Percentiles rank a stretch among this genome's conserved stretches.
Evolutionary conservation across 2,888 invertebrate species (phyloP).

Genomic region (Pomacea canaliculata): DNA sequence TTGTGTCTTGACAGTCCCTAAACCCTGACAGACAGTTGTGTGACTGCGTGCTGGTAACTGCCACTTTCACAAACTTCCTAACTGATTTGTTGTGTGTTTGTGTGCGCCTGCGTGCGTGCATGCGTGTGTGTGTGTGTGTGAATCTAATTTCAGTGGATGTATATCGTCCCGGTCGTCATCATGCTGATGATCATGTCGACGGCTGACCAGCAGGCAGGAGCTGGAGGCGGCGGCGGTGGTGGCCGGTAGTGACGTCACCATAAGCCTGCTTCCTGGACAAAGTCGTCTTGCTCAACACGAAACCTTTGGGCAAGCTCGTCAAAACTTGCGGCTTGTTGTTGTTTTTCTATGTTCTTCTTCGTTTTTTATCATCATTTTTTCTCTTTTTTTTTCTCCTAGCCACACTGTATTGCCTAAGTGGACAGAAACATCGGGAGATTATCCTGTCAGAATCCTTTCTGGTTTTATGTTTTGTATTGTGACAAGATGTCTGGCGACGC

Average conservation of each 20-base stretch:
- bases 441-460: no score
- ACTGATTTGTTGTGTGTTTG: slow-evolving; percentile 1
- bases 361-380: not conserved
- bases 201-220: slow-evolving; percentile 52
- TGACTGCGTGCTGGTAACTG: no score
- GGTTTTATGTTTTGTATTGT: no score
- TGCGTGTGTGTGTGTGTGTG: slow-evolving; percentile 17
- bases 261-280: no score
- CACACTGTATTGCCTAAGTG: no score
- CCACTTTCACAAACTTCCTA: not conserved
- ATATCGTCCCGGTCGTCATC: slow-evolving; percentile 93
- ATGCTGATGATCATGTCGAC: slow-evolving; percentile 89
- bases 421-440: no score
- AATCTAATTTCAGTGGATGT: slow-evolving; percentile 92
- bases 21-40: no score
- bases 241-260: not conserved
- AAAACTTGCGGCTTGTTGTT: not conserved
- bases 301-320: no score
- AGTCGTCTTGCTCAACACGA: not conserved
- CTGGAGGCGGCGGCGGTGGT: slow-evolving; percentile 41
- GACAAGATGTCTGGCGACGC: no score
- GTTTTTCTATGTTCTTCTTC: not conserved
- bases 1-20: no score
- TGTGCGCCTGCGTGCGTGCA: slow-evolving; percentile 3
- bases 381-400: not conserved